A percentile compares a stretch with the other conserved stretches of the same genome.
These are phyloP conservation scores for Psittacula cyanocephala DNA, from an alignment of 2,113 vertebrate species.

Conservation along the genomic window DNA sequence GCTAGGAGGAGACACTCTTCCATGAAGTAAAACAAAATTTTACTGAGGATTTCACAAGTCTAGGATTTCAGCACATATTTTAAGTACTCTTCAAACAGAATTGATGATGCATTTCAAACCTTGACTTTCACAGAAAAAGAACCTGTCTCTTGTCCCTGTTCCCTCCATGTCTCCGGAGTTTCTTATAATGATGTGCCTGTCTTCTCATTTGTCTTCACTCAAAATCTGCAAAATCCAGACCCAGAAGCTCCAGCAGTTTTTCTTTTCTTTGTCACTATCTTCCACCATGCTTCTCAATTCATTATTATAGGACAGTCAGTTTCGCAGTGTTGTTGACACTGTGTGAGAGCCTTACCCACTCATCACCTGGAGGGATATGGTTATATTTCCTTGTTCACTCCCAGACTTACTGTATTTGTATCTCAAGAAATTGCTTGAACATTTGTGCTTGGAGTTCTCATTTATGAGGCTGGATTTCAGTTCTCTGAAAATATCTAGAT, in stretches of 20 bases:
- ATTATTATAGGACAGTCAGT: background rate
- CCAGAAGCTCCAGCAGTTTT: background rate
- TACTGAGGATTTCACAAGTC: background rate
- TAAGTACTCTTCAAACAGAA: background rate
- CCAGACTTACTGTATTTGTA: background rate
- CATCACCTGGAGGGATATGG: background rate
- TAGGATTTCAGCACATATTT: background rate
- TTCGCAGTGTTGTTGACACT: background rate
- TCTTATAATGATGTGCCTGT: background rate
- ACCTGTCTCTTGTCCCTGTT: background rate
- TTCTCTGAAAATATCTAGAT: background rate
- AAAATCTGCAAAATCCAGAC: background rate
- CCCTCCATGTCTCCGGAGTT: background rate
- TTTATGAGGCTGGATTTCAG: background rate
- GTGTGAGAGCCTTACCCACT: background rate
- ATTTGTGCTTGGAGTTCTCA: background rate
- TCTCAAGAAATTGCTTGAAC: background rate
- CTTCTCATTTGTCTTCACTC: background rate
- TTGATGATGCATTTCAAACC: background rate
- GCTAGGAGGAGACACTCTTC: background rate
- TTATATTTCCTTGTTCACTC: background rate
- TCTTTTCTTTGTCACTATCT: background rate
- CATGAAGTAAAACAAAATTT: background rate
- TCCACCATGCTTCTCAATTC: background rate
- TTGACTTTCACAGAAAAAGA: background rate